These are phyloP conservation scores for Rhea americana DNA, from an alignment of 2,113 vertebrate genomes.

Conservation along the genomic window DNA sequence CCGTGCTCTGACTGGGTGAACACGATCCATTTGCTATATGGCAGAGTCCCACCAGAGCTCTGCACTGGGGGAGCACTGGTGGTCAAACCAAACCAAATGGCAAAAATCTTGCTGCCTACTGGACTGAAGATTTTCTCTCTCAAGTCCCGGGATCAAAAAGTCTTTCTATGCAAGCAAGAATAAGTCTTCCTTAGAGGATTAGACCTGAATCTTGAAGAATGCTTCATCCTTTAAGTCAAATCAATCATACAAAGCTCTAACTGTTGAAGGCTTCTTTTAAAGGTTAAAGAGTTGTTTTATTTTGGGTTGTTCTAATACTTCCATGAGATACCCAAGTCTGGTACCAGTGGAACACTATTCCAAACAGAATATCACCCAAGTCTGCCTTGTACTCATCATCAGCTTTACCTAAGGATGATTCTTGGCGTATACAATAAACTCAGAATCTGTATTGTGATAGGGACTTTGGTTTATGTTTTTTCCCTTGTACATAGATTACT, in stretches of 20 bases:
- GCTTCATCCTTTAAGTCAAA: neutral
- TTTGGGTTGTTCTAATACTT: neutral
- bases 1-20: neutral
- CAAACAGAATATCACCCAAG: neutral
- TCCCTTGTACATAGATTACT: accelerated
- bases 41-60: neutral
- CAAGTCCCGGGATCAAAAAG: neutral
- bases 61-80: neutral
- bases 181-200: neutral
- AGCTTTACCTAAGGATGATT: accelerated
- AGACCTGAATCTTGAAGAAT: neutral
- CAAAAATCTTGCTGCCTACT: neutral
- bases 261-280: neutral
- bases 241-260: accelerated
- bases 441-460: neutral
- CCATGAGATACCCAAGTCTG: no score
- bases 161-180: neutral
- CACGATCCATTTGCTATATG: neutral
- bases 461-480: no score
- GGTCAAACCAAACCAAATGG: neutral
- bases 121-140: neutral
- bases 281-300: accelerated
- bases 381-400: neutral
- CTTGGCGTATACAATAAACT: accelerated
- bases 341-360: neutral